Evolutionary conservation across 2,797 vertebrate species (phyloP).

Genomic region (Enteromius afrohamiltoni): DNA sequence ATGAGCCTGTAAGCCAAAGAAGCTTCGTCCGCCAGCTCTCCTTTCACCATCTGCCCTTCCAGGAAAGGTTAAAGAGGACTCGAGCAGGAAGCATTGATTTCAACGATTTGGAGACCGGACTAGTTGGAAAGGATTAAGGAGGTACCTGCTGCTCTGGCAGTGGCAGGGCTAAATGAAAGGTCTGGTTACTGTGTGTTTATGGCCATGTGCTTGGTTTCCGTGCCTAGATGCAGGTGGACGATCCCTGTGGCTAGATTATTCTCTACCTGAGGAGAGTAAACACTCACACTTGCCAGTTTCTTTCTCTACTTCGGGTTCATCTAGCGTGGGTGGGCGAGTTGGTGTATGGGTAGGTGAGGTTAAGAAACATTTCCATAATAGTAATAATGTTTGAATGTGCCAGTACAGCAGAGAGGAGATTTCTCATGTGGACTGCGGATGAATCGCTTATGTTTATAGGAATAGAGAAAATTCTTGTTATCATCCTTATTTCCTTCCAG

Average conservation of each 20-base stretch:
- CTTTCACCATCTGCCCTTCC: conserved; percentile 53
- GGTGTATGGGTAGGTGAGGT: conserved; percentile 21
- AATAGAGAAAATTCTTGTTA: not conserved
- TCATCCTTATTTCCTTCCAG: not conserved
- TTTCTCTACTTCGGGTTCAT: not conserved
- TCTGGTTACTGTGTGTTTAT: conserved; percentile 41
- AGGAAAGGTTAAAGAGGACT: conserved; percentile 58
- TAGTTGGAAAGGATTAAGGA: conserved; percentile 55
- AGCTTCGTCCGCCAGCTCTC: conserved; percentile 21
- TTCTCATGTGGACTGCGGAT: conserved; percentile 5
- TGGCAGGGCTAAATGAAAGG: conserved; percentile 43
- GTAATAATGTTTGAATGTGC: conserved; percentile 31
- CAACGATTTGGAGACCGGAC: conserved; percentile 42
- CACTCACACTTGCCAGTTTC: conserved; percentile 38
- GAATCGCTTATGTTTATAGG: not conserved
- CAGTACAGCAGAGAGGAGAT: not conserved
- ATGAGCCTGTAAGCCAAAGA: conserved; percentile 43
- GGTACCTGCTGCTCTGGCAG: conserved; percentile 44
- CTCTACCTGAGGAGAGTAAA: conserved; percentile 38
- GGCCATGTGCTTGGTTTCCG: conserved; percentile 24
- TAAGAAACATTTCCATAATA: conserved; percentile 35
- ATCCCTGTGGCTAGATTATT: conserved; percentile 3
- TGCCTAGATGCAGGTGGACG: conserved; percentile 27
- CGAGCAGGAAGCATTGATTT: conserved; percentile 49
- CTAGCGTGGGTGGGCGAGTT: conserved; percentile 1